Conservation (phyloP, 2,113 vertebrate species). For the Nanorana parkeri region DNA sequence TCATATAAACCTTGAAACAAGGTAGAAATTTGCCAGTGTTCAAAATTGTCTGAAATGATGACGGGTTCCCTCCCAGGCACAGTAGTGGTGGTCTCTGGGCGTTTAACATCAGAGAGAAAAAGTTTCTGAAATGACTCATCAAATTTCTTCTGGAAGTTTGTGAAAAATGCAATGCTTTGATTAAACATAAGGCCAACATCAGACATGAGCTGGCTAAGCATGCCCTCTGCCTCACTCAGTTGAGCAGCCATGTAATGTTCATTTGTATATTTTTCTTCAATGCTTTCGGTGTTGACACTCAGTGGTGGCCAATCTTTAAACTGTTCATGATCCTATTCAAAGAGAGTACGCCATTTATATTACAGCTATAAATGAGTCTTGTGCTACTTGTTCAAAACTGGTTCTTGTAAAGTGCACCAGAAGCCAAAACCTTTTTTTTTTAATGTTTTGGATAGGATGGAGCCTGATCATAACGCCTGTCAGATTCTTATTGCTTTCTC, state of each 20-base stretch:
- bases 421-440: no score
- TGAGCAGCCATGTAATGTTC: slow-evolving; percentile 70
- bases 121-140: slow-evolving; percentile 78
- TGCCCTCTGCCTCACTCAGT: slow-evolving; percentile 73
- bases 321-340: slow-evolving; percentile 78
- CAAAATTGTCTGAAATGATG: slow-evolving; percentile 65
- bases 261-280: slow-evolving; percentile 63
- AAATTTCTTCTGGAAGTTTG: slow-evolving; percentile 76
- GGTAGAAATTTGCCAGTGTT: slow-evolving; percentile 74
- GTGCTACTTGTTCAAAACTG: no score
- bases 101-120: slow-evolving; percentile 74
- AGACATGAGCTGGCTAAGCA: slow-evolving; percentile 74
- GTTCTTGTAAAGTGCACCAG: no score
- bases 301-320: slow-evolving; percentile 77
- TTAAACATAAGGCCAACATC: slow-evolving; percentile 76
- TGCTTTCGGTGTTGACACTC: slow-evolving; percentile 71
- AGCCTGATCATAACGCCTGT: no score
- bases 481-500: no score
- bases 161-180: slow-evolving; percentile 76
- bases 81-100: slow-evolving; percentile 60
- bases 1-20: slow-evolving; percentile 83
- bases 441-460: no score
- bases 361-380: neutral
- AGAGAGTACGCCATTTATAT: neutral
- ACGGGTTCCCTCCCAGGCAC: slow-evolving; percentile 63